phyloP scores from a whole-genome alignment of 2,888 invertebrate species.

The Phymatocera aterrima region DNA sequence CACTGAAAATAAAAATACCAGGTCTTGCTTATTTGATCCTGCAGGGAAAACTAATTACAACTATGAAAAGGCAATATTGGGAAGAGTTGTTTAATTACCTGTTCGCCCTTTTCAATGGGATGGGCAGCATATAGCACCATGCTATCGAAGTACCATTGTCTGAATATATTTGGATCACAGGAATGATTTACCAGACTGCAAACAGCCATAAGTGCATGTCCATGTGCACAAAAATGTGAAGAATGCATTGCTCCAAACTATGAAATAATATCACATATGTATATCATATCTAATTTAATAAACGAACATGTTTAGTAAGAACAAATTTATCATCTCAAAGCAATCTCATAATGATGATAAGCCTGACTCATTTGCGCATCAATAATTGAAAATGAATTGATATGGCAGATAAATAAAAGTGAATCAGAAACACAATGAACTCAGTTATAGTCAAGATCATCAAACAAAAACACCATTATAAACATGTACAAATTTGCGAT shows the following conservation, averaged over 20 bases:
- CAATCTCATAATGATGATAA: too few species aligned
- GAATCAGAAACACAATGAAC: not conserved
- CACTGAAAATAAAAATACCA: not conserved
- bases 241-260: slow-evolving; percentile 16
- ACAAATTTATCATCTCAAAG: too few species aligned
- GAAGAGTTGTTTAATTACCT: slow-evolving; percentile 69
- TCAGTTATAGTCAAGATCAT: not conserved
- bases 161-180: slow-evolving; percentile 88
- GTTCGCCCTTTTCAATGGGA: slow-evolving; percentile 83
- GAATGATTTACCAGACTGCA: slow-evolving; percentile 91
- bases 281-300: too few species aligned
- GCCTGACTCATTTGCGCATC: too few species aligned
- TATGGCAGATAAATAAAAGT: not conserved
- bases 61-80: slow-evolving; percentile 16
- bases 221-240: slow-evolving; percentile 74
- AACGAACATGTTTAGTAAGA: too few species aligned
- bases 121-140: slow-evolving; percentile 79
- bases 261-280: not conserved
- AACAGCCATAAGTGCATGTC: slow-evolving; percentile 86
- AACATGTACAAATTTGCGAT: too few species aligned
- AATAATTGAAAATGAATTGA: not conserved
- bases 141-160: slow-evolving; percentile 76
- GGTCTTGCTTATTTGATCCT: not conserved
- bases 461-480: not conserved
- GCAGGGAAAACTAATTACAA: not conserved